A percentile compares a stretch with the other conserved stretches of the same genome.
Evolutionary conservation across 2,113 vertebrate species (phyloP).

Genomic region (Semnornis frantzii): DNA sequence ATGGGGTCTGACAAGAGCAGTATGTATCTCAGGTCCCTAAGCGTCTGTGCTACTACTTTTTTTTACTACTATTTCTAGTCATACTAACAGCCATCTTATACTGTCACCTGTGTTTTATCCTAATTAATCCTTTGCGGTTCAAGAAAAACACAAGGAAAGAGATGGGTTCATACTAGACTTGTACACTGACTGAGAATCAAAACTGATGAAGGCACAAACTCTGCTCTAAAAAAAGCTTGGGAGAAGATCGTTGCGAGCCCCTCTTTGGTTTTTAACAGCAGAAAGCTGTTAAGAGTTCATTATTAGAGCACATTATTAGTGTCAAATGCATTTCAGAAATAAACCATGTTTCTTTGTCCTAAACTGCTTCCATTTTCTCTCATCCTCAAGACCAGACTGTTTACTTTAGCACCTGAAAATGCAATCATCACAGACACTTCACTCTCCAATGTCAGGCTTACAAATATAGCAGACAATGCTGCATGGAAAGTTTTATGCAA

Average conservation of each 20-base stretch:
- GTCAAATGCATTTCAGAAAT: neutral
- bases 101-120: neutral
- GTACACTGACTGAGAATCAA: neutral
- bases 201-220: neutral
- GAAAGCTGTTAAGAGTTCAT: neutral
- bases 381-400: neutral
- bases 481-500: neutral
- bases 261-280: neutral
- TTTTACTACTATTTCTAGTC: neutral
- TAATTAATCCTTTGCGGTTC: neutral
- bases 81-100: neutral
- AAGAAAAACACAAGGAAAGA: neutral
- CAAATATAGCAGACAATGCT: neutral
- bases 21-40: accelerated
- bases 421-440: neutral
- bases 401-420: neutral
- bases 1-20: neutral
- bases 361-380: neutral
- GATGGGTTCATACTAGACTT: neutral
- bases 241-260: neutral
- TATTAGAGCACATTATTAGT: neutral
- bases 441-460: neutral
- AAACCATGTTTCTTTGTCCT: neutral
- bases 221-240: neutral
- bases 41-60: neutral